A percentile compares a stretch with the other conserved stretches of the same genome.
phyloP scores from a whole-genome alignment of 2,888 invertebrate species.

The Petrolisthes manimaculis region DNA sequence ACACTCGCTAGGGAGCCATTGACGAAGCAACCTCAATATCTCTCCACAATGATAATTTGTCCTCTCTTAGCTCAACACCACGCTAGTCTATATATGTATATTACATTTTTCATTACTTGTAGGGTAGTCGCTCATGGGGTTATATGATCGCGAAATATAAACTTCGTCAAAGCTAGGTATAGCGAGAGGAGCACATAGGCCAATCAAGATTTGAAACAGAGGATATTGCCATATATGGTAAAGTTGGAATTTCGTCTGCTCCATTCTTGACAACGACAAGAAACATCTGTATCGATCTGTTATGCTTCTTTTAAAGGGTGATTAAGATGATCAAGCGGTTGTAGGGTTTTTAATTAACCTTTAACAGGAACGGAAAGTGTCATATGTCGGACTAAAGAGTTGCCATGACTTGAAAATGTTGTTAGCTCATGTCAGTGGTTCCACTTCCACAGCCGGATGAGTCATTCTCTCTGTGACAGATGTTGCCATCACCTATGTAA shows the following conservation, averaged over 20 bases:
- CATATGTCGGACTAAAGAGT: slow-evolving; percentile 44
- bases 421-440: slow-evolving; percentile 25
- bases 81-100: background rate
- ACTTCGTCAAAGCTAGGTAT: slow-evolving; percentile 18
- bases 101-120: background rate
- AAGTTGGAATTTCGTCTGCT: slow-evolving; percentile 59
- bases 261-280: slow-evolving; percentile 33
- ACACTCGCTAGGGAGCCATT: slow-evolving; percentile 30
- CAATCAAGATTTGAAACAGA: slow-evolving; percentile 63
- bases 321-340: background rate
- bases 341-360: background rate
- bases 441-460: slow-evolving; percentile 29
- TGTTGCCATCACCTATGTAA: slow-evolving; percentile 24
- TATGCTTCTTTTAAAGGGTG: background rate
- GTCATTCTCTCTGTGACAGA: slow-evolving; percentile 43
- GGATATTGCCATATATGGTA: slow-evolving; percentile 63
- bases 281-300: slow-evolving; percentile 1
- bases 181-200: slow-evolving; percentile 54
- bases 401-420: slow-evolving; percentile 41
- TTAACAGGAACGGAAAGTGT: slow-evolving; percentile 16
- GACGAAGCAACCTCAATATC: slow-evolving; percentile 37
- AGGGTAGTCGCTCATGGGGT: background rate
- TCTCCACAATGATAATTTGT: slow-evolving; percentile 3
- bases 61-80: background rate
- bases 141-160: slow-evolving; percentile 42